Conservation (phyloP, 2,113 vertebrate genomes). For the Eurystomus gularis region DNA sequence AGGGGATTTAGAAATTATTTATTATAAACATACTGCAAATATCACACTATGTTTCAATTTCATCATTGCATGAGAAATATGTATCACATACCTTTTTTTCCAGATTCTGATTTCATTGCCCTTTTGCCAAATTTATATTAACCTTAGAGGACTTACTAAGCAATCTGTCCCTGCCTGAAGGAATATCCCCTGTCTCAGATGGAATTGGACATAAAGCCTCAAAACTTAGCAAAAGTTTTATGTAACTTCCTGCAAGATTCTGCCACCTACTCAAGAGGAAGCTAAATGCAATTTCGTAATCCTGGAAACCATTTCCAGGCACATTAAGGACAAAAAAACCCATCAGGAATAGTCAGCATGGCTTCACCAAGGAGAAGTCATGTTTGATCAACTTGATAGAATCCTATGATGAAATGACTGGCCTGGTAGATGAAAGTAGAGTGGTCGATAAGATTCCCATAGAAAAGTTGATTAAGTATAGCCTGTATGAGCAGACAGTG, state of each 20-base stretch:
- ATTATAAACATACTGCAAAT: neutral
- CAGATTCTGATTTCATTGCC: neutral
- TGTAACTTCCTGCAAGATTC: neutral
- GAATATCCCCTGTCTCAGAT: neutral
- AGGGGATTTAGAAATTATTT: neutral
- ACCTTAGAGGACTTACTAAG: neutral
- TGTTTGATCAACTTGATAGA: neutral
- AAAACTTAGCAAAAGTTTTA: neutral
- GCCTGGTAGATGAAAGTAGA: neutral
- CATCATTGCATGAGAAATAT: neutral
- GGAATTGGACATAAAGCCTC: neutral
- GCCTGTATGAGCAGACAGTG: too few species aligned
- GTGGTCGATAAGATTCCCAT: neutral
- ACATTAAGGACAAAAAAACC: neutral
- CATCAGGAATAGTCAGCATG: neutral
- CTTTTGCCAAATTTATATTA: neutral
- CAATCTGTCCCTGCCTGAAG: neutral
- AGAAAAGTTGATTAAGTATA: too few species aligned
- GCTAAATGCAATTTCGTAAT: neutral
- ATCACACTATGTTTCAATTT: neutral
- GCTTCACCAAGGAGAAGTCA: neutral
- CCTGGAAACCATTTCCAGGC: neutral
- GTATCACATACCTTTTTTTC: neutral
- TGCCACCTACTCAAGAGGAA: neutral
- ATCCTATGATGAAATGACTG: neutral